phyloP scores from a whole-genome alignment of 2,797 vertebrate species.

The Malacoraja senta region DNA sequence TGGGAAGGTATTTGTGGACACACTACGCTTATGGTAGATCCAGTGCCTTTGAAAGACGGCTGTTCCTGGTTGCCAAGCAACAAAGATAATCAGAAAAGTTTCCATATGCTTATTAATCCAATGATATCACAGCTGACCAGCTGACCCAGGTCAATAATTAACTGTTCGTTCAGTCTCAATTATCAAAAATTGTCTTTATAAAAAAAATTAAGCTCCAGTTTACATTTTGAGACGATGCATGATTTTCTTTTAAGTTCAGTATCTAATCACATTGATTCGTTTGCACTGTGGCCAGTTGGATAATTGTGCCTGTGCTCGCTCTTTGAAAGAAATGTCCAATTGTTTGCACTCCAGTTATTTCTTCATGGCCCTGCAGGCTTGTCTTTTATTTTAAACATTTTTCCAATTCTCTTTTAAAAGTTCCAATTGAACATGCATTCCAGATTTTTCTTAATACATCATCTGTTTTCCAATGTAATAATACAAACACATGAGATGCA shows the following conservation, averaged over 20 bases:
- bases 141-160: background rate
- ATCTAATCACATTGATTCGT: background rate
- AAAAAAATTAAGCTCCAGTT: background rate
- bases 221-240: background rate
- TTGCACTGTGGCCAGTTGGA: background rate
- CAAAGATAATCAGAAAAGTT: constrained; percentile 1
- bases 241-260: background rate
- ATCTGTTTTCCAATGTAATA: background rate
- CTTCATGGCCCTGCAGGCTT: background rate
- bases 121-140: background rate
- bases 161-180: background rate
- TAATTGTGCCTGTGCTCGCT: background rate
- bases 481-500: background rate
- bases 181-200: background rate
- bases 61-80: background rate
- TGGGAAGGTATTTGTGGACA: background rate
- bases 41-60: background rate
- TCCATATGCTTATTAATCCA: background rate
- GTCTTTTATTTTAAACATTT: background rate
- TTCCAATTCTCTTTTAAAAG: background rate
- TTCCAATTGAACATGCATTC: background rate
- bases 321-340: background rate
- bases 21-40: background rate
- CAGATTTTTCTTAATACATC: too few species aligned
- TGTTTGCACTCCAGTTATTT: background rate